These are phyloP conservation scores for Enteromius anoplus DNA, from an alignment of 2,797 vertebrate species.

Conservation along the genomic window DNA sequence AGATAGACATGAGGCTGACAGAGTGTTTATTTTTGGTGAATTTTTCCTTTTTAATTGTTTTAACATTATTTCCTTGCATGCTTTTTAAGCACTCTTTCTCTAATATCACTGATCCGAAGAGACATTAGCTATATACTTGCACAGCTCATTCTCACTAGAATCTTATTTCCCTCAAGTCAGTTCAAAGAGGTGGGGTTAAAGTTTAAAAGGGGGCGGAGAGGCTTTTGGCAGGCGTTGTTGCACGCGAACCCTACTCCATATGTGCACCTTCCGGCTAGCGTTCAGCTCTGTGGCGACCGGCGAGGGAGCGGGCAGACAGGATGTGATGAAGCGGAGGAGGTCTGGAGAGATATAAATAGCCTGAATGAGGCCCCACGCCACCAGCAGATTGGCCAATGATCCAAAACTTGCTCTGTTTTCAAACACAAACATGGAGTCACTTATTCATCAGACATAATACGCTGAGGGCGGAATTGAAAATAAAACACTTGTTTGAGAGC, in stretches of 20 bases:
- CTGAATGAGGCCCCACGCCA: slow-evolving; percentile 54
- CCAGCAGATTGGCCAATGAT: slow-evolving; percentile 23
- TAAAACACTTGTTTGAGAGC: background rate
- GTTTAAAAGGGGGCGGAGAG: background rate
- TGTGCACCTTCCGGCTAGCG: slow-evolving; percentile 56
- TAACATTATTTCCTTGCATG: slow-evolving; percentile 2
- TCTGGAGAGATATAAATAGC: slow-evolving; percentile 78
- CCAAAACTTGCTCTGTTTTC: slow-evolving; percentile 25
- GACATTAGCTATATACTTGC: background rate
- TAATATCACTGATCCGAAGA: slow-evolving; percentile 10
- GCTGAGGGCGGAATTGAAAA: slow-evolving; percentile 3
- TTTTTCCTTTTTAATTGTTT: background rate
- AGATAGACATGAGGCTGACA: background rate
- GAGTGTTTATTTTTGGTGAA: background rate
- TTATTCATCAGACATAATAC: slow-evolving; percentile 24
- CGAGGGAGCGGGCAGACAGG: slow-evolving; percentile 65
- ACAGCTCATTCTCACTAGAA: background rate
- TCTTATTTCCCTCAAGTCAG: background rate
- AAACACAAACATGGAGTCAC: slow-evolving; percentile 22
- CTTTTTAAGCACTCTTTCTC: background rate
- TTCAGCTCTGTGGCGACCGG: slow-evolving; percentile 66
- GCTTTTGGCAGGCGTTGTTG: slow-evolving; percentile 37
- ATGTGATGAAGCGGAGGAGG: slow-evolving; percentile 70
- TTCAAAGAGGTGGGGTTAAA: background rate
- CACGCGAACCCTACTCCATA: slow-evolving; percentile 48